phyloP scores from a whole-genome alignment of 2,113 vertebrate genomes.

The Dicaeum eximium region DNA sequence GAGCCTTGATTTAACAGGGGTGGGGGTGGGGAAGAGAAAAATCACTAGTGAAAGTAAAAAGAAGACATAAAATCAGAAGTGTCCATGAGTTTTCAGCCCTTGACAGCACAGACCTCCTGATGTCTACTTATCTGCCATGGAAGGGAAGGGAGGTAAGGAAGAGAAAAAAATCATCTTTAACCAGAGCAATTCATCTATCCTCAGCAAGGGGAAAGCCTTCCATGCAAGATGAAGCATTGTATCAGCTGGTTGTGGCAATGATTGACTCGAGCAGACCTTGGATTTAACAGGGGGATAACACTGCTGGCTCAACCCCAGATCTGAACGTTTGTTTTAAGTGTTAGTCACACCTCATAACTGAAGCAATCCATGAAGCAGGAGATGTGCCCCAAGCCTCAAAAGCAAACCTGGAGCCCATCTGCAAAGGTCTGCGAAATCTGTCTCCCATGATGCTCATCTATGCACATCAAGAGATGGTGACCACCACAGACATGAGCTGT shows the following conservation, averaged over 20 bases:
- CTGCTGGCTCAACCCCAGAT: constrained; percentile 2
- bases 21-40: accelerated
- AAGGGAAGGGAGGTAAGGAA: not conserved
- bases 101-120: not conserved
- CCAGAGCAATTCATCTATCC: not conserved
- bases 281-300: constrained; percentile 4
- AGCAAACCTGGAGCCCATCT: not conserved
- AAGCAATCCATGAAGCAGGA: not conserved
- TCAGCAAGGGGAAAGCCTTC: not conserved
- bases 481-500: not conserved
- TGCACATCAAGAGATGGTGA: not conserved
- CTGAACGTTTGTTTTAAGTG: constrained; percentile 3
- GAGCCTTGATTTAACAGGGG: not conserved
- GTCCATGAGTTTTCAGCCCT: not conserved
- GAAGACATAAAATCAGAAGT: not conserved
- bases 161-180: not conserved
- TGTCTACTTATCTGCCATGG: not conserved
- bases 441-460: not conserved
- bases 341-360: not conserved
- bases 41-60: not conserved
- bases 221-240: not conserved
- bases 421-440: not conserved
- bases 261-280: constrained; percentile 46
- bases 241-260: constrained; percentile 31
- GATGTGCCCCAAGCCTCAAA: not conserved